A percentile compares a stretch with the other conserved stretches of the same genome.
Evolutionary conservation across 2,888 invertebrate genomes (phyloP).

Genomic region (Oligia latruncula): DNA sequence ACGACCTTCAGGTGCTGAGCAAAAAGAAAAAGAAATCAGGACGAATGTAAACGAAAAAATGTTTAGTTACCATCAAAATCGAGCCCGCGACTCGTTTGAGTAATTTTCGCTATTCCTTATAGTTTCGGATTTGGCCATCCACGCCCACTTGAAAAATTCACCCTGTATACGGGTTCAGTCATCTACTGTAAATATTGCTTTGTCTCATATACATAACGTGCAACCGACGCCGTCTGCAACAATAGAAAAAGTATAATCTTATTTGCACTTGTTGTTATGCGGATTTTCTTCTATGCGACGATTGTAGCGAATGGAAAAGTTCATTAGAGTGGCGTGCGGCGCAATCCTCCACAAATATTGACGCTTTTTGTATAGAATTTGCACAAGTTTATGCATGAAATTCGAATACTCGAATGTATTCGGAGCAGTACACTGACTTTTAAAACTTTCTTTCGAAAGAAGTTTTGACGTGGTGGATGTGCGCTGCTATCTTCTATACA

Average conservation of each 20-base stretch:
- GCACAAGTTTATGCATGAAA: conserved; percentile 57
- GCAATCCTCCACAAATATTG: conserved; percentile 60
- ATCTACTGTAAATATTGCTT: conserved; percentile 21
- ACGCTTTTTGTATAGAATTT: conserved; percentile 57
- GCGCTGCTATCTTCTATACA: conserved; percentile 35
- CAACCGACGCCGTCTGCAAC: conserved; percentile 8
- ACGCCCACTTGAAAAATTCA: no score
- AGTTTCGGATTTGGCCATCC: no score
- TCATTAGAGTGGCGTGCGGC: conserved; percentile 66
- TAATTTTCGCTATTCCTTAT: no score
- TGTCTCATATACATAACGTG: neutral
- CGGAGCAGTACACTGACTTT: conserved; percentile 46
- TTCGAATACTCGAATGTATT: conserved; percentile 45
- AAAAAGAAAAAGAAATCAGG: neutral
- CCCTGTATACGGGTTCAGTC: neutral
- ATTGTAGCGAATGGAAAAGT: conserved; percentile 51
- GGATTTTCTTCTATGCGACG: conserved; percentile 35
- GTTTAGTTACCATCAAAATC: no score
- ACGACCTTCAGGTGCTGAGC: rapidly evolving
- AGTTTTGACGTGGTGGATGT: conserved; percentile 43
- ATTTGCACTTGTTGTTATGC: conserved; percentile 29
- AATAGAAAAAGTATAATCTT: conserved; percentile 17
- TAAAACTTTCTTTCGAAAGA: conserved; percentile 54
- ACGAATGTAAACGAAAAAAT: neutral
- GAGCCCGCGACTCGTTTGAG: no score